Evolutionary conservation across 2,797 vertebrate genomes (phyloP).

Genomic region (Nannoperca obscura): DNA sequence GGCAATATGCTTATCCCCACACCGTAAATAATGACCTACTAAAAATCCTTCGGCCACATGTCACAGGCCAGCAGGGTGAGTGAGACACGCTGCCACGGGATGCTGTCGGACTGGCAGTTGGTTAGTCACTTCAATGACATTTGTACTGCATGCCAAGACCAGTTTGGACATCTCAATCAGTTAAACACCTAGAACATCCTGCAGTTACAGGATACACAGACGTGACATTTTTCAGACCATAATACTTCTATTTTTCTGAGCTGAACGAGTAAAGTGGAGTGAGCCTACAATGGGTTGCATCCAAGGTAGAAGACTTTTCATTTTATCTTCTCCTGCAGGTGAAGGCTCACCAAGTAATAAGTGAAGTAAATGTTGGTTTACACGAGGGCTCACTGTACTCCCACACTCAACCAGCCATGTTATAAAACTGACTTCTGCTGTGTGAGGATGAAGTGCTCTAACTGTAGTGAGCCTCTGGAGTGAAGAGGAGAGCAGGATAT

Average conservation of each 20-base stretch:
- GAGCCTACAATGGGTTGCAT: neutral
- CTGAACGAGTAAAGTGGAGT: neutral
- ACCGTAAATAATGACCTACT: constrained; percentile 73
- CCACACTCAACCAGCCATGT: constrained; percentile 60
- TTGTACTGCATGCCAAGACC: neutral
- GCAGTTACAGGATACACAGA: neutral
- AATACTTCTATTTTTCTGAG: neutral
- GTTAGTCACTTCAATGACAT: constrained; percentile 10
- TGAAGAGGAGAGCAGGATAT: constrained; percentile 53
- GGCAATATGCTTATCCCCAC: constrained; percentile 77
- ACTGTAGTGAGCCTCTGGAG: constrained; percentile 58
- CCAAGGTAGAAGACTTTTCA: constrained; percentile 17
- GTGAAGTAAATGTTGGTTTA: constrained; percentile 53
- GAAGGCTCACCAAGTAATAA: constrained; percentile 29
- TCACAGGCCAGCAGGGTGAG: constrained; percentile 56
- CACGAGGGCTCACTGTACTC: constrained; percentile 56
- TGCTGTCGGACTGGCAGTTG: neutral
- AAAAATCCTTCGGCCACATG: constrained; percentile 71
- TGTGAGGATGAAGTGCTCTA: constrained; percentile 57
- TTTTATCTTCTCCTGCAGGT: constrained; percentile 46
- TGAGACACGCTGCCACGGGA: constrained; percentile 21
- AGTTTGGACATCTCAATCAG: neutral
- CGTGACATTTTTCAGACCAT: neutral
- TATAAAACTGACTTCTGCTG: constrained; percentile 68
- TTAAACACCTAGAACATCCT: neutral